phyloP scores from a whole-genome alignment of 2,888 invertebrate genomes.

The Phasia obesa region DNA sequence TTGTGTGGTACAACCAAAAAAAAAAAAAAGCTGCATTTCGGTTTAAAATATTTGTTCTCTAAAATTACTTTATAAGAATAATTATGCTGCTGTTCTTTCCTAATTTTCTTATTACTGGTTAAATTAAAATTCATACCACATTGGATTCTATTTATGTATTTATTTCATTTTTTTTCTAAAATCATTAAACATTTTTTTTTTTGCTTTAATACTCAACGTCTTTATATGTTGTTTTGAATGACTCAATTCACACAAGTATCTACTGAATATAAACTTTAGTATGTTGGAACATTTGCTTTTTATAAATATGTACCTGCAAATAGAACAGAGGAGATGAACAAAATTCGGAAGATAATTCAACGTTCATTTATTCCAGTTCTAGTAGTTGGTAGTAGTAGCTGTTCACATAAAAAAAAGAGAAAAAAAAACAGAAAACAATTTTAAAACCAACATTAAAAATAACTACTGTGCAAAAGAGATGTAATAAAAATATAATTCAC shows the following conservation, averaged over 20 bases:
- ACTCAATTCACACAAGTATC: conserved; percentile 48
- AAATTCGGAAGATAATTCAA: conserved; percentile 21
- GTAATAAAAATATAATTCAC: conserved; percentile 38
- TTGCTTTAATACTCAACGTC: conserved; percentile 31
- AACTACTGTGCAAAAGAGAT: conserved; percentile 21
- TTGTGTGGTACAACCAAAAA: too few species aligned
- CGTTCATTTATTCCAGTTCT: conserved; percentile 53
- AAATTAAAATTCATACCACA: conserved; percentile 29
- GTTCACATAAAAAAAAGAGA: background rate
- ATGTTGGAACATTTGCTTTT: conserved; percentile 1
- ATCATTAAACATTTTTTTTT: conserved; percentile 16
- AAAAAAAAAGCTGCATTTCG: too few species aligned
- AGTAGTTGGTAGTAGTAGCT: conserved; percentile 4
- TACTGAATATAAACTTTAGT: background rate
- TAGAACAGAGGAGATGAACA: background rate
- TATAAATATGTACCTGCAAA: conserved; percentile 4
- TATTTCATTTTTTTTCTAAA: too few species aligned
- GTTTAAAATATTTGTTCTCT: background rate
- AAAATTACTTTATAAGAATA: background rate
- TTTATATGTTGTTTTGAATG: conserved; percentile 31
- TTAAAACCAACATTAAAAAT: background rate
- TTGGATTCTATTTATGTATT: too few species aligned
- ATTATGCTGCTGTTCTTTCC: background rate
- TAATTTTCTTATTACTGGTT: conserved; percentile 9
- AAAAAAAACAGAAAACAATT: conserved; percentile 10